These are phyloP conservation scores for Monoplex corrugatus DNA, from an alignment of 2,888 invertebrate species.

Conservation along the genomic window DNA sequence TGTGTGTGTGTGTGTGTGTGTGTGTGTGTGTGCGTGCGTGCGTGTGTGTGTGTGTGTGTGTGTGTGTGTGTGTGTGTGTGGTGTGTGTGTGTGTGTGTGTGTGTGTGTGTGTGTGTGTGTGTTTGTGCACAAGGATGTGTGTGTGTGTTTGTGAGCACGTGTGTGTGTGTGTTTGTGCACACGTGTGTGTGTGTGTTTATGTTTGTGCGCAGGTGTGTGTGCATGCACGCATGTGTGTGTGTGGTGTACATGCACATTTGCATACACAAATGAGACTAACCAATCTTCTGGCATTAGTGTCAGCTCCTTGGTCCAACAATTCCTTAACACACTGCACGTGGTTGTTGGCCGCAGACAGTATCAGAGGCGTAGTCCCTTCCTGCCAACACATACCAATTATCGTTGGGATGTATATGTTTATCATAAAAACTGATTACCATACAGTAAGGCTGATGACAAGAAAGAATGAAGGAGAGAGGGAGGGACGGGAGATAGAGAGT, in stretches of 20 bases:
- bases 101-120: background rate
- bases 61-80: too few relatives aligned
- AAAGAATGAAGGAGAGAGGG: background rate
- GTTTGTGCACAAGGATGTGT: background rate
- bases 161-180: too few relatives aligned
- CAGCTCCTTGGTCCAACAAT: constrained; percentile 94
- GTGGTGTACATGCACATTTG: too few relatives aligned
- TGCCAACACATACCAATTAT: constrained; percentile 82
- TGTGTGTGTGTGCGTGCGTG: background rate
- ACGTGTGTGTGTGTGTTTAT: background rate
- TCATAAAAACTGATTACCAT: background rate
- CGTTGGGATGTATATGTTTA: background rate
- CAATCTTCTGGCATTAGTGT: constrained; percentile 91
- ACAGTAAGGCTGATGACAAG: background rate
- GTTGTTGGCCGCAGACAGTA: constrained; percentile 94
- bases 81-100: too few relatives aligned
- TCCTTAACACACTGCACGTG: constrained; percentile 93
- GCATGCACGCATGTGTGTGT: background rate
- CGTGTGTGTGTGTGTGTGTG: background rate
- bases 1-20: background rate
- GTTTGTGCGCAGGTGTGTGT: background rate
- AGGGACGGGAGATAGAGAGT: background rate
- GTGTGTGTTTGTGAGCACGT: background rate
- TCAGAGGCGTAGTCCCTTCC: constrained; percentile 97
- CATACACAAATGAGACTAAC: constrained; percentile 69